phyloP scores from a whole-genome alignment of 1,140 invertebrate genomes.

The Cyclargus thomasi region DNA sequence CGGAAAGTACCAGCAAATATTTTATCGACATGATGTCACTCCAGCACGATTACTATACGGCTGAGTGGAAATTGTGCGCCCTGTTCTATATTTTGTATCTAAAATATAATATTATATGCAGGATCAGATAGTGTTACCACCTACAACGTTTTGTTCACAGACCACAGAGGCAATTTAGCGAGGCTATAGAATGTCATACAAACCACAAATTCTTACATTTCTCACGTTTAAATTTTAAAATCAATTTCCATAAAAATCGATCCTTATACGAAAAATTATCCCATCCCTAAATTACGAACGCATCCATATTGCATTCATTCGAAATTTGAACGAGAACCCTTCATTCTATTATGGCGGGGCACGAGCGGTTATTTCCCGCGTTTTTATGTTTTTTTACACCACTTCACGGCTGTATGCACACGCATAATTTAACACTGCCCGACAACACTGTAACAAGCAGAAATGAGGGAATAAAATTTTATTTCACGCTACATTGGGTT shows the following conservation, averaged over 20 bases:
- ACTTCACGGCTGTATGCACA: slow-evolving; percentile 26
- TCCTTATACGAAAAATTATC: neutral
- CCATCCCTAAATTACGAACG: slow-evolving; percentile 26
- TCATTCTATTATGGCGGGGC: slow-evolving; percentile 39
- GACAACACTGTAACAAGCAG: slow-evolving; percentile 4
- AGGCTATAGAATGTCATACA: neutral
- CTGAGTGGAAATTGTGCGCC: neutral
- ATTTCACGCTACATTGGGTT: slow-evolving; percentile 1
- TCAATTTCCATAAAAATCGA: slow-evolving; percentile 13
- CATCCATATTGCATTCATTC: slow-evolving; percentile 34
- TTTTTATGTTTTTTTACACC: slow-evolving; percentile 32
- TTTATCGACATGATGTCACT: neutral
- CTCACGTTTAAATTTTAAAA: neutral
- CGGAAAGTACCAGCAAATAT: neutral
- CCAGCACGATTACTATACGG: neutral
- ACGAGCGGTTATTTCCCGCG: slow-evolving; percentile 37
- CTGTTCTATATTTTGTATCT: neutral
- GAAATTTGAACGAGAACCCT: slow-evolving; percentile 39
- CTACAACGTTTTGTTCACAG: neutral
- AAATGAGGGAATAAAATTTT: slow-evolving; percentile 10
- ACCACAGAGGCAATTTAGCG: neutral
- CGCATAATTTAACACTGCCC: slow-evolving; percentile 37
- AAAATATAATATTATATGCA: neutral
- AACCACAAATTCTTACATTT: neutral
- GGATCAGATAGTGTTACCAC: neutral